Base-by-base conservation (phyloP, 2,797 vertebrate genomes). In the Prionace glauca region DNA sequence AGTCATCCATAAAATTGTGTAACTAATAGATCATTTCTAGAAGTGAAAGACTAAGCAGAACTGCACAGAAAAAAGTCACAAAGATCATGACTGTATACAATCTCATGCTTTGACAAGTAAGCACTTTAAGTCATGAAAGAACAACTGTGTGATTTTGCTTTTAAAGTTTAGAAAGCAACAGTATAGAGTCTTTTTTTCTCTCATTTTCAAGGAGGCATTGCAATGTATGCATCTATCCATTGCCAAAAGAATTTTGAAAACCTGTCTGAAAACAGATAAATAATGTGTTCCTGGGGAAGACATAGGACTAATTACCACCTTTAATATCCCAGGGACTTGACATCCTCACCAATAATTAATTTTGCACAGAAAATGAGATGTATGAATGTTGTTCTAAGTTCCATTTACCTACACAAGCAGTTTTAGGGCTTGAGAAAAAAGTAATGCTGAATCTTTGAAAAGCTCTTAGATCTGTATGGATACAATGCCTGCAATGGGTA, bases 41-140 rank as follows among this genome's bases (percentile, higher is more conserved):
- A 90, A 65, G 29, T 65, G 16, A 65, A 92, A 18, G n/a, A 24
- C 32, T 92, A 24, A 22, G 65, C 90, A 67, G 32, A 92, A 67
- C 62, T 92, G 41, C n/a, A 69, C 62, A 67, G 36, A 67, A 67
- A 90, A 92, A 24, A 22, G 18, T 65, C 32, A 36, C 18, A n/a
- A 90, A 90, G 26, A 90, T 60, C 29, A 12, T 88, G 50, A 88
- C 86, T 88, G 45, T 88, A 32, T 50, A 88, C 86, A 88, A 88
- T 88, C 50, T 88, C 29, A 26, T 60, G 56, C 56, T 60, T 90
- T 90, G 84, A 29, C 50, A 90, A 90, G 50, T 88, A 50, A 88
- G 50, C 87, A 62, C 1, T 90, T 90, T 62, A 32, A 12, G 50
- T 56, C 60, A 29, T 90, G 87, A 90, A 90, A 90, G 56, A 62